Evolutionary conservation across 2,113 vertebrate genomes (phyloP), one percentile per base, ranked within the genome.

Genomic region (Sinocyclocheilus maitianheensis): DNA sequence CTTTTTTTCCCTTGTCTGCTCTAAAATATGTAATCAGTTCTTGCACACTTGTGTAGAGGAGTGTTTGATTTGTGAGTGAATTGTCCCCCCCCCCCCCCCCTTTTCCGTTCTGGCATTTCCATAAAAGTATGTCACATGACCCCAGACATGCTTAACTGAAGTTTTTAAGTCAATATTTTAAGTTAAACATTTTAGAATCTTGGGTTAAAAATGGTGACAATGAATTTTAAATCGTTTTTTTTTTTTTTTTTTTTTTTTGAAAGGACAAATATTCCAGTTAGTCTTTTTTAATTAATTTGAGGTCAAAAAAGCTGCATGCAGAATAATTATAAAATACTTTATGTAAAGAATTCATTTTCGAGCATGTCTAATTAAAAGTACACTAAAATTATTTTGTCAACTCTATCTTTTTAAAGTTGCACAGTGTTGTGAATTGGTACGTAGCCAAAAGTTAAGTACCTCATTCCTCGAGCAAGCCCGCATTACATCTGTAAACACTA

Each of bases 401-500:
- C 9, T 2, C 71, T 40, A 4, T 65, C 24, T 65, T 74, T 72
- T 74, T 43, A 40, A n/a, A 69, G 30, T 37, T 69, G 7, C 0
- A 69, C 30, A 11, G 67, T 40, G 72, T 24, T 75, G 20, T 46
- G 5, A 24, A 12, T 7, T 46, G 71, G 20, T 20, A 46, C 20
- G n/a, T 81, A 20, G 14, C 24, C 22, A 43, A 30, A 34, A 46
- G 24, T 69, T 69, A 51, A 51, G 24, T 51, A 3, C 34, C 22
- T 78, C 20, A 37, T 55, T 24, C 37, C 18, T 37, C 34, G 1
- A 72, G 40, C 72, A 77, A 67, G 13, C 8, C 63, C n/a, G 12
- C 43, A 55, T 48, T 37, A 30, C 58, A 46, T 78, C 79, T 83
- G 75, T 85, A 84, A 86, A 74, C 40, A 63, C 8, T 18, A 22